Evolutionary conservation across 2,888 invertebrate species (phyloP), one percentile per base, ranked within the genome.

Genomic region (Rugalucina vietnamica): DNA sequence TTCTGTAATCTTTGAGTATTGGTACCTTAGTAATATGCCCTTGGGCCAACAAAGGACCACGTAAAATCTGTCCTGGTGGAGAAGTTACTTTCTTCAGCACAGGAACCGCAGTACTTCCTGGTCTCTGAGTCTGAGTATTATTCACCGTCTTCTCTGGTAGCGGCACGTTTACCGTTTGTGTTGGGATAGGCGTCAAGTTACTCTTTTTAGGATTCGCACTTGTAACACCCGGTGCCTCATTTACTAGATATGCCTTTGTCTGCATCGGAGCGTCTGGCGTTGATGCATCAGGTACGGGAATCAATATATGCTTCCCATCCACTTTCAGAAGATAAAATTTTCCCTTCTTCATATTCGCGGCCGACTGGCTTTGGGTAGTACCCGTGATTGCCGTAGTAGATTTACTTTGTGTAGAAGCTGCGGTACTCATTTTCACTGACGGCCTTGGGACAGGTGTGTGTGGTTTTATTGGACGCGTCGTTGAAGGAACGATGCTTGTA

Each of bases 301-400:
- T 81, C n/a, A 85, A 76, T 24, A 85, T 77, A 50, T 80, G 82
- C 65, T 85, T 85, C 1, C 82, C 85, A 29, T 82, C 78, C 12
- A 85, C 80, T 34, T 80, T 79, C 50, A 85, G 24, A 18, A 82
- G 74, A 65, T 80, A 81, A n/a, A 85, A 85, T 65, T 85, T 85
- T 18, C 71, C 39, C 43, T 79, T 84, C 18, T 4, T 34, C 65
- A 12, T 14, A 4, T 14, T 21, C 12, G 27, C 34, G 21, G 8
- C 34, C 18, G 12, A 34, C 29, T 34, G 34, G 34, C 2, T 32
- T 65, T 32, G 65, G 34, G 1, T 34, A 14, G 34, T 34, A 18
- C 34, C 10, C 18, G 8, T 18, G 43, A 43, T 43, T n/a, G n/a
- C n/a, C n/a, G n/a, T n/a, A n/a, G n/a, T n/a, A n/a, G n/a, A n/a